Evolutionary conservation across 2,113 vertebrate genomes (phyloP), one percentile per base, ranked within the genome.

Genomic region (Prionailurus bengalensis): DNA sequence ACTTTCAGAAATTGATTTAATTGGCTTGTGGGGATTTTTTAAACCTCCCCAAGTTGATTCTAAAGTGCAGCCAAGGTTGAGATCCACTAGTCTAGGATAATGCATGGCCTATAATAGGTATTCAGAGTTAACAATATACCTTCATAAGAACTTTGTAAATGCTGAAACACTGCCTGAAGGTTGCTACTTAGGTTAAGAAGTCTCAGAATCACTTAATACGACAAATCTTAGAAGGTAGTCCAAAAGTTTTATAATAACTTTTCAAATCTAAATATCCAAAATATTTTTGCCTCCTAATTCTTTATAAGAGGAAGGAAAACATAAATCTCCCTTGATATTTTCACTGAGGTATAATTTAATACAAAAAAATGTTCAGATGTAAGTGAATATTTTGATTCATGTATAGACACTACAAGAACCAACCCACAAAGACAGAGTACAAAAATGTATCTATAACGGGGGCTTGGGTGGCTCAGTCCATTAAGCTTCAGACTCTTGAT

Each of bases 251-350:
- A 10, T 36, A 68, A n/a, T 80, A 68, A 90, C 5, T 78, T 89
- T 63, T 82, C 21, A 85, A 79, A 89, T 74, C 45, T 39, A 86
- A 76, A 81, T 53, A 14, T 23, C 7, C 39, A 39, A 53, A 84
- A 51, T 51, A 83, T 53, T 93, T 93, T 89, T 51, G 29, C 33
- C 89, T 89, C 39, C 33, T 81, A 95, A 87, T 71, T 66, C 19
- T 16, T 73, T 79, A 58, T 33, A 6, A 71, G 84, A 66, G 23
- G 11, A 91, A 93, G 13, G 17, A 91, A 96, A 86, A 81, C 0
- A 58, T 58, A 78, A 85, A 61, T 79, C 66, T 74, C 39, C 14
- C 33, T 71, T 84, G 71, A 68, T 74, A 66, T 55, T 84, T 93
- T 88, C 79, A 92, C 27, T 45, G 15, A 76, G 33, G 6, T 91